phyloP scores from a whole-genome alignment of 2,797 vertebrate species.

The Babyrousa celebensis region DNA sequence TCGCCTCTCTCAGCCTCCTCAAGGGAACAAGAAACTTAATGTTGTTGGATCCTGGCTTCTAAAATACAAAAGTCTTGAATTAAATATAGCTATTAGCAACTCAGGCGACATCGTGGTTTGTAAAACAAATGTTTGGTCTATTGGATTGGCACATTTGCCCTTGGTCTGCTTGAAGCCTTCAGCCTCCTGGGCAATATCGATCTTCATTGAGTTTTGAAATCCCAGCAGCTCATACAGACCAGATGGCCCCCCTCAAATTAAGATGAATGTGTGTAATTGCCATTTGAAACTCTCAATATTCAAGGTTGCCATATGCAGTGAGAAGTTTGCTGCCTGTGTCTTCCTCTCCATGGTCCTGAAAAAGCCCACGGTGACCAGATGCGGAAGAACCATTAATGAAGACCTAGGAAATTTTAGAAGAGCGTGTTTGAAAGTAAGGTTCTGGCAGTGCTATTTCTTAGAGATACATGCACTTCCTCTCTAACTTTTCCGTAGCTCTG shows the following conservation, averaged over 20 bases:
- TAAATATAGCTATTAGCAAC: slow-evolving; percentile 33
- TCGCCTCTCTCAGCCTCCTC: neutral
- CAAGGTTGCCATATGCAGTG: slow-evolving; percentile 58
- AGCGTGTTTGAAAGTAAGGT: slow-evolving; percentile 94
- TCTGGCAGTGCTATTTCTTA: slow-evolving; percentile 92
- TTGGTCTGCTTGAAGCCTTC: slow-evolving; percentile 42
- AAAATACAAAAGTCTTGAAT: slow-evolving; percentile 38
- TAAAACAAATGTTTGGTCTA: neutral
- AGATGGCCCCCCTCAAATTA: slow-evolving; percentile 76
- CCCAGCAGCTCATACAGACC: slow-evolving; percentile 68
- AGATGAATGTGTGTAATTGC: slow-evolving; percentile 87
- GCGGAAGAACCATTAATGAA: slow-evolving; percentile 88
- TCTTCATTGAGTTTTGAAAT: slow-evolving; percentile 79
- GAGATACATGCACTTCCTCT: slow-evolving; percentile 93
- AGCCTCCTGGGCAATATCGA: slow-evolving; percentile 55
- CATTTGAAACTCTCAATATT: slow-evolving; percentile 75
- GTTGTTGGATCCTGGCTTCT: neutral
- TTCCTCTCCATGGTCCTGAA: slow-evolving; percentile 83
- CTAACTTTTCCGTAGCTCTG: slow-evolving; percentile 91
- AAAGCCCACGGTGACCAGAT: slow-evolving; percentile 56
- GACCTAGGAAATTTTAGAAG: slow-evolving; percentile 95
- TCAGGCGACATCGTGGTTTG: neutral
- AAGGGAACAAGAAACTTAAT: slow-evolving; percentile 30
- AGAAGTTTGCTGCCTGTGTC: neutral
- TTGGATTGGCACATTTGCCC: slow-evolving; percentile 53